Base-by-base conservation (phyloP, 2,797 vertebrate species). In the Thaleichthys pacificus region DNA sequence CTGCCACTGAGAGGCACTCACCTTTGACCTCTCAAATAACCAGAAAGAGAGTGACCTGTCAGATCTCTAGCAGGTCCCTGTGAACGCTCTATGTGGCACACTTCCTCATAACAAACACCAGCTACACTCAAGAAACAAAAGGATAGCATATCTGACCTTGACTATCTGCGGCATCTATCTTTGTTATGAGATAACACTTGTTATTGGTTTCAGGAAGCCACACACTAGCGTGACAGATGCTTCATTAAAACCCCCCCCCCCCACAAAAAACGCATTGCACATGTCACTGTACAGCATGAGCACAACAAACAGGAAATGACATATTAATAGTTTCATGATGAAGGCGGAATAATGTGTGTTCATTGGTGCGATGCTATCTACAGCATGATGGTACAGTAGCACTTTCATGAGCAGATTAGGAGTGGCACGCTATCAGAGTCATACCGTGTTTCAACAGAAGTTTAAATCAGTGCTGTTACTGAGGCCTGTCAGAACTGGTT, bases 1-100 rank as follows among this genome's bases (percentile, higher is more conserved):
- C 70, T 79, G 70, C 77, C 64, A 75, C 66, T 51, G 15, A 57
- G 68, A 6, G 76, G 51, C 68, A 22, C 64, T 58, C 42, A 90
- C 82, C 72, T 84, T 61, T 81, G 79, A 87, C 83, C 81, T 70
- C 26, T 77, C 75, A 75, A 76, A 83, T 71, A 81, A 79, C 71
- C 76, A 64, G 79, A 73, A 80, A 60, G 77, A 76, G 76, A 54
- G 69, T 32, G 61, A 54, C 0, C 49, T 70, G 82, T 82, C 72
- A 15, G 63, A 80, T 71, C 75, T 51, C 49, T 65, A 70, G 57
- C 49, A 5, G 8, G 5, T 70, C 49, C 72, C 72, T 71, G 72
- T 84, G 80, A 85, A 54, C 74, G 75, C 78, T 61, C 54, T 74
- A 30, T 57, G 78, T 35, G 9, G 62, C 49, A 0, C 74, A 69